phyloP scores from a whole-genome alignment of 2,113 vertebrate species.

The Hippocampus guttulatus region DNA sequence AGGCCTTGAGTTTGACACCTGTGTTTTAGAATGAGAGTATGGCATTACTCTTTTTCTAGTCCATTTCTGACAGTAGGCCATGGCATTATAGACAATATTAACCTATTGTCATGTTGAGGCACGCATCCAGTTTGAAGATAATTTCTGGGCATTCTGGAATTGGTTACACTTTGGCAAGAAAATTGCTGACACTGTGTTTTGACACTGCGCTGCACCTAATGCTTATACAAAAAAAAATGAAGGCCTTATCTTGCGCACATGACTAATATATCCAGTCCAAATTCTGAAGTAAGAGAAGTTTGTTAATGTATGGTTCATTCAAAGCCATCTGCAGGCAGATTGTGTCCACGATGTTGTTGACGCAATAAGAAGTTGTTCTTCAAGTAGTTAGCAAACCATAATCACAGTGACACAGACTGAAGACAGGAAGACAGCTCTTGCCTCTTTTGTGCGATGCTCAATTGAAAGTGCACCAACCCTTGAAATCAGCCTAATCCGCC shows the following conservation, averaged over 20 bases:
- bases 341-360: background rate
- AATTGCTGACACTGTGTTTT: background rate
- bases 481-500: constrained; percentile 45
- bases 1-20: too few species aligned
- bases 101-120: too few species aligned
- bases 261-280: background rate
- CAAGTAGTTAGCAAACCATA: background rate
- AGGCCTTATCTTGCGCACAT: background rate
- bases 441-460: constrained; percentile 2
- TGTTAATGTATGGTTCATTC: background rate
- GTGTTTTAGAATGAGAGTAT: background rate
- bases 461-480: constrained; percentile 41
- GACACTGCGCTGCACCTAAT: background rate
- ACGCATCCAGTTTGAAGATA: too few species aligned
- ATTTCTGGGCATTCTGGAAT: background rate
- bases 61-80: background rate
- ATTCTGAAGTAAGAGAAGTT: background rate
- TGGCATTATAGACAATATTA: background rate
- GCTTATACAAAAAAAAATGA: background rate
- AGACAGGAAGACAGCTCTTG: background rate
- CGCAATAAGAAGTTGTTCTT: background rate
- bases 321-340: background rate
- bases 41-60: background rate
- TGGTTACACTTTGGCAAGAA: background rate
- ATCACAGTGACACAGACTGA: constrained; percentile 12